Percentiles rank a stretch among this genome's conserved stretches.
Conservation (phyloP, 2,888 invertebrate genomes). For the Tineola bisselliella region DNA sequence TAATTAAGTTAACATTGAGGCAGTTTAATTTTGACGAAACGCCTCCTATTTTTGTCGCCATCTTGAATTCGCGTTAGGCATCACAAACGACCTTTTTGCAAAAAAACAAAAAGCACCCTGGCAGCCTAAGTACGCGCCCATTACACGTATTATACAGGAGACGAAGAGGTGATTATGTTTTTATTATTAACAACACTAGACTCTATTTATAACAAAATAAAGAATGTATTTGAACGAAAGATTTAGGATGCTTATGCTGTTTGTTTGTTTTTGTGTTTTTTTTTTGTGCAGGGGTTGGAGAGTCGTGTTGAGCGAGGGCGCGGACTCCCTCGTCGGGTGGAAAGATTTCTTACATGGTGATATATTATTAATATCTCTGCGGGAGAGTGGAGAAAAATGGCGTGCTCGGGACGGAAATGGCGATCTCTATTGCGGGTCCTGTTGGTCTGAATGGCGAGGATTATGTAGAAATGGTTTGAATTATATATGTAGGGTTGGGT, state of each 20-base stretch:
- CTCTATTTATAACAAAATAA: conserved; percentile 21
- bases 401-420: conserved; percentile 36
- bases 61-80: conserved; percentile 56
- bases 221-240: conserved; percentile 24
- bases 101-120: conserved; percentile 47
- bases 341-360: conserved; percentile 61
- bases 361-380: conserved; percentile 59
- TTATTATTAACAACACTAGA: conserved; percentile 21
- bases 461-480: conserved; percentile 15
- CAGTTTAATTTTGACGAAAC: conserved; percentile 5
- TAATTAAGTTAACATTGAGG: conserved; percentile 10
- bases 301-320: conserved; percentile 40
- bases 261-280: conserved; percentile 21
- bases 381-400: conserved; percentile 46
- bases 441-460: conserved; percentile 18
- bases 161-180: conserved; percentile 23
- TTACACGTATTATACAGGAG: conserved; percentile 52
- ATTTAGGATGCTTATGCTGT: background rate
- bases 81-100: conserved; percentile 46
- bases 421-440: conserved; percentile 35
- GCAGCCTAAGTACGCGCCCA: conserved; percentile 48
- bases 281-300: conserved; percentile 47
- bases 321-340: conserved; percentile 43
- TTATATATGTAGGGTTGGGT: background rate
- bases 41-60: conserved; percentile 32